Conservation (phyloP, 2,113 vertebrate species). For the Danionella cerebrum region DNA sequence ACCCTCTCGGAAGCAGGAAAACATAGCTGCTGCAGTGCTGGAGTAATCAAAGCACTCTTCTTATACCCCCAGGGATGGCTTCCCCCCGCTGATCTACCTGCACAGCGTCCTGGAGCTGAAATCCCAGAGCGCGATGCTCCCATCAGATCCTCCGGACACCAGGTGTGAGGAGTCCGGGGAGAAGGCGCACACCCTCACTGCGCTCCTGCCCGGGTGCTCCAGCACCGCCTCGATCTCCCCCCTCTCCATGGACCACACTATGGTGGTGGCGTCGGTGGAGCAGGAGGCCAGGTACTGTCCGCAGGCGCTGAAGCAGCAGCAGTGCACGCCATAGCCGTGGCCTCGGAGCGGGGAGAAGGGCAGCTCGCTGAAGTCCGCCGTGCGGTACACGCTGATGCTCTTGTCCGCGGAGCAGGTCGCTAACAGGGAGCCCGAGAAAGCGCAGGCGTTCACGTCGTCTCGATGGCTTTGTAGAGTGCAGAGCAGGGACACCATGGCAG, state of each 20-base stretch:
- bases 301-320: constrained; percentile 85
- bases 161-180: constrained; percentile 65
- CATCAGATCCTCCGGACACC: constrained; percentile 81
- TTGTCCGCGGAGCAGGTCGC: constrained; percentile 93
- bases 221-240: constrained; percentile 72
- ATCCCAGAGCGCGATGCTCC: constrained; percentile 80
- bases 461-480: constrained; percentile 76
- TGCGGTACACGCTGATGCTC: constrained; percentile 75
- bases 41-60: too few relatives aligned
- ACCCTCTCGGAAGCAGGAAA: too few relatives aligned
- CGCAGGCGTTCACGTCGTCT: constrained; percentile 85
- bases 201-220: constrained; percentile 76
- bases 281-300: constrained; percentile 80
- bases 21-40: too few relatives aligned
- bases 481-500: constrained; percentile 77
- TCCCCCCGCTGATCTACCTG: too few relatives aligned
- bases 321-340: constrained; percentile 85
- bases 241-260: constrained; percentile 67
- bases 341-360: constrained; percentile 77
- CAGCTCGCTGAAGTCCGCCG: constrained; percentile 69
- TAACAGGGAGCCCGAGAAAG: constrained; percentile 74
- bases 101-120: constrained; percentile 56
- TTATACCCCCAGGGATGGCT: too few relatives aligned
- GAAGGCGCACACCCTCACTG: constrained; percentile 79
- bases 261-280: constrained; percentile 81